These are phyloP conservation scores for Mus musculus DNA, from an alignment of 2,113 vertebrate genomes.

Conservation along the genomic window DNA sequence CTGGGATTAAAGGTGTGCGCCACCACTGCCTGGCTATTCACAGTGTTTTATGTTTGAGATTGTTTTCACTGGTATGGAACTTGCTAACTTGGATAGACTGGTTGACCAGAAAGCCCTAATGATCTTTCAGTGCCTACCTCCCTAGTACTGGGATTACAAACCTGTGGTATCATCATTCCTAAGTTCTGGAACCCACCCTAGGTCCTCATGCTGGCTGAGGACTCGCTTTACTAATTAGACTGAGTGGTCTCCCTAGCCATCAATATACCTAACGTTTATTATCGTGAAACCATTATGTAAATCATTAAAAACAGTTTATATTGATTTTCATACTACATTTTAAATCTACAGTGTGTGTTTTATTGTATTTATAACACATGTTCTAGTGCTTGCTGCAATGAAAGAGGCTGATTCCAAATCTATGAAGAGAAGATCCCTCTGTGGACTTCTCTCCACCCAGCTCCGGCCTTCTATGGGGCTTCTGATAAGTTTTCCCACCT, in stretches of 20 bases:
- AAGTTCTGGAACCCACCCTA: background rate
- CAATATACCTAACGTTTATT: background rate
- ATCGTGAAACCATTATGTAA: background rate
- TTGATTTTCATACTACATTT: background rate
- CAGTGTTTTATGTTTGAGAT: background rate
- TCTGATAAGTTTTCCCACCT: background rate
- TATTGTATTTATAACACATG: background rate
- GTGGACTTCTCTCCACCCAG: background rate
- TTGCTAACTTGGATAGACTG: background rate
- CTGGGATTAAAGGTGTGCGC: no score
- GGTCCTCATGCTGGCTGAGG: background rate
- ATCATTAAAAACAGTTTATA: background rate
- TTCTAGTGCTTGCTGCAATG: background rate
- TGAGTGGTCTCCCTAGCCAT: background rate
- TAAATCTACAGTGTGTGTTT: background rate
- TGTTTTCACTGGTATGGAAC: background rate
- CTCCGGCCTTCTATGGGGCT: no score
- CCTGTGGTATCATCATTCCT: background rate
- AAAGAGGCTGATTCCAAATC: background rate
- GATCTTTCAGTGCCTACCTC: no score
- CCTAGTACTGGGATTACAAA: no score
- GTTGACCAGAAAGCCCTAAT: background rate
- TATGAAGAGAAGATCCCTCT: accelerated
- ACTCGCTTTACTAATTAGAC: background rate
- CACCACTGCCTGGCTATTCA: background rate